A percentile compares a stretch with the other conserved stretches of the same genome.
These are phyloP conservation scores for Chionomys nivalis DNA, from an alignment of 2,113 vertebrate species.

Conservation along the genomic window DNA sequence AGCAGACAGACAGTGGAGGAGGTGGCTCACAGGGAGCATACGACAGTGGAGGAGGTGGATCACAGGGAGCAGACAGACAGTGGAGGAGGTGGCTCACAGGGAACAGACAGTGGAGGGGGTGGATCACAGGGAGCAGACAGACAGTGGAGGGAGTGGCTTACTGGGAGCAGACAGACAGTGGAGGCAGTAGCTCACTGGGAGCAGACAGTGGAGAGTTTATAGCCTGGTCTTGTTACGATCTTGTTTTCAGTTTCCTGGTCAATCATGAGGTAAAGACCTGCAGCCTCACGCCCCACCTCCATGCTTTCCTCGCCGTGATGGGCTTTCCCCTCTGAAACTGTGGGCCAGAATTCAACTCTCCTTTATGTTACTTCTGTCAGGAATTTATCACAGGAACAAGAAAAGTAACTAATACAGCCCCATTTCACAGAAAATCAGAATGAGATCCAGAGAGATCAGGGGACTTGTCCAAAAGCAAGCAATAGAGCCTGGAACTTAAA, in stretches of 20 bases:
- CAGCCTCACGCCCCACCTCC: neutral
- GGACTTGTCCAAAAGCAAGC: neutral
- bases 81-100: too few relatives aligned
- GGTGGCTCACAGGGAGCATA: too few relatives aligned
- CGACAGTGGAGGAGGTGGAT: too few relatives aligned
- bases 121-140: too few relatives aligned
- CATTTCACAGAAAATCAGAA: slow-evolving; percentile 4
- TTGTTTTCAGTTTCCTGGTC: neutral
- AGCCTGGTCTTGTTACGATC: neutral
- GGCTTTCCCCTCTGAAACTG: neutral
- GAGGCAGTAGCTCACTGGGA: neutral
- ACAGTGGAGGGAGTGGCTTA: too few relatives aligned
- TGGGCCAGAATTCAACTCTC: neutral
- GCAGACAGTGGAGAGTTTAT: neutral
- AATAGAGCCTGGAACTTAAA: neutral
- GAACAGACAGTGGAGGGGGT: too few relatives aligned
- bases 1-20: too few relatives aligned
- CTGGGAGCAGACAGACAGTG: too few relatives aligned
- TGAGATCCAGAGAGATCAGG: neutral
- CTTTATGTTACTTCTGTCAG: neutral
- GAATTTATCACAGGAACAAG: neutral
- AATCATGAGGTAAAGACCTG: neutral
- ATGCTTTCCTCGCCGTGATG: neutral
- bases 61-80: too few relatives aligned
- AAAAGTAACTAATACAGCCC: neutral